These are phyloP conservation scores for Petaurus breviceps DNA, from an alignment of 2,113 vertebrate genomes.

Conservation along the genomic window DNA sequence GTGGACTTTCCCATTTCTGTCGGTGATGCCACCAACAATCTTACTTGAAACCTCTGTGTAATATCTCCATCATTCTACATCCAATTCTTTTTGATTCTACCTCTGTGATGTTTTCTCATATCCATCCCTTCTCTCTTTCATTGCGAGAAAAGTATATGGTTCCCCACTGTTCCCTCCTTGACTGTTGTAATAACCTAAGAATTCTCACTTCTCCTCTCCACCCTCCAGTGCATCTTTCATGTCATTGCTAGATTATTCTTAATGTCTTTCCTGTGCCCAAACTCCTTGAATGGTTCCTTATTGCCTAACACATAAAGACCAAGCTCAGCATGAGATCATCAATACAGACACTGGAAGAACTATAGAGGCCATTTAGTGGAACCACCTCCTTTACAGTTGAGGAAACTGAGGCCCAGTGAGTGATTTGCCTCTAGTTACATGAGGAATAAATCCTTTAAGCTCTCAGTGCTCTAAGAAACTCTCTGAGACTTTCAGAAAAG, in stretches of 20 bases:
- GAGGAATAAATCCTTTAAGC: neutral
- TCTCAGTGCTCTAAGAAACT: neutral
- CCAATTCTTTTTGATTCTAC: neutral
- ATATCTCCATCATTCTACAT: neutral
- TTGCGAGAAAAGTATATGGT: neutral
- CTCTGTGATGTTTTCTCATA: neutral
- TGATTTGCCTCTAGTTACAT: neutral
- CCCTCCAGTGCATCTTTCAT: neutral
- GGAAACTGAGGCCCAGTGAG: neutral
- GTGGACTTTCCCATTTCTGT: neutral
- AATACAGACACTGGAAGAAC: neutral
- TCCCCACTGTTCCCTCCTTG: neutral
- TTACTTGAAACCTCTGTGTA: neutral
- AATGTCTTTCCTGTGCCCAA: neutral
- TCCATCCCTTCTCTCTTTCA: neutral
- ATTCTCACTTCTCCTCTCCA: neutral
- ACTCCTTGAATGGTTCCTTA: neutral
- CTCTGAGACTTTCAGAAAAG: neutral
- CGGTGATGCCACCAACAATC: neutral
- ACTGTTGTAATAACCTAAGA: neutral
- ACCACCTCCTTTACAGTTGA: too few relatives aligned
- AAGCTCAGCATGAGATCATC: too few relatives aligned
- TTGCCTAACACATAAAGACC: neutral
- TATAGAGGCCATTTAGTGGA: rapidly evolving
- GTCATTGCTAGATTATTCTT: neutral